Base-by-base conservation (phyloP, 2,797 vertebrate species). In the Pseudochromis fuscus region DNA sequence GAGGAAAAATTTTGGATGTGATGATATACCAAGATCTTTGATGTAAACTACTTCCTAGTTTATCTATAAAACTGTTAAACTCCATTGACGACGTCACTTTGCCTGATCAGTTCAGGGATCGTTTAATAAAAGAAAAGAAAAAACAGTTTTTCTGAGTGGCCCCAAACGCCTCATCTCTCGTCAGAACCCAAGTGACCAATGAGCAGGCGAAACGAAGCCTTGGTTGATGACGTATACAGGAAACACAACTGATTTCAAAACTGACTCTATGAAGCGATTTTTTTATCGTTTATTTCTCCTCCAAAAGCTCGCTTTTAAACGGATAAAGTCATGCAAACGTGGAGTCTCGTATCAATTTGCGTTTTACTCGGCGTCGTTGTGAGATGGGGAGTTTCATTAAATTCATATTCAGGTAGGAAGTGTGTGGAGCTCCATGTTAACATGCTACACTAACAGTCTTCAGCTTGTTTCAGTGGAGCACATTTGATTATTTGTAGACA, bases 331-430 rank as follows among this genome's bases (percentile, higher is more conserved):
- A 99, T 99, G 98, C 95, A 97, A 58, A 95, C 90, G 68, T 95
- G 95, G 93, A 92, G 91, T 75, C 91, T 95, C 56, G 91, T 96
- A 71, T 90, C 93, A 0, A 1, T 96, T 1, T 83, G 88, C 31
- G 94, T 96, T 74, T 81, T 98, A 35, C 73, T 97, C 7, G 95
- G 93, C 3, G 89, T 98, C 12, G 94, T 87, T 11, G 94, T 95
- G 70, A 96, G 97, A 84, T 99, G 98, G 97, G 82, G 95, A 2
- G 95, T 99, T 12, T 98, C 98, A 9, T 92, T 99, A n/a, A 94
- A 95, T 72, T 93, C 96, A 21, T 99, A 99, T 66, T 99, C 97
- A 93, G 97, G 97, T 99, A 87, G 45, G 90, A 84, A 70, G 5
- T 28, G 21, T 23, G 28, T 19, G 27, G 3, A 57, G 19, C 23